phyloP scores from a whole-genome alignment of 2,888 invertebrate genomes.

The Lottia scabra region DNA sequence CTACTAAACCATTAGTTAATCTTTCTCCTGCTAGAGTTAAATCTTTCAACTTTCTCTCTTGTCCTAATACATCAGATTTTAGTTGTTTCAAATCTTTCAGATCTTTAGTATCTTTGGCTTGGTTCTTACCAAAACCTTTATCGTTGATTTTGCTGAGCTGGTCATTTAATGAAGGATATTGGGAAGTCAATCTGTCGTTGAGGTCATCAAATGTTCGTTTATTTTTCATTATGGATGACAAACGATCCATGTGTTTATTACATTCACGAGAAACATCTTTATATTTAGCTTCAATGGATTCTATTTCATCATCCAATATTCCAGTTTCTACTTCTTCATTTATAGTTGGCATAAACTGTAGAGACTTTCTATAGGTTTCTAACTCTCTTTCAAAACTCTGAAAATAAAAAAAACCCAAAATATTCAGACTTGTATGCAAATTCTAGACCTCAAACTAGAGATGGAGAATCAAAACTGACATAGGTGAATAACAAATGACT shows the following conservation, averaged over 20 bases:
- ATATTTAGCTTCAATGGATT: constrained; percentile 57
- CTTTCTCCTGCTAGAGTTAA: constrained; percentile 78
- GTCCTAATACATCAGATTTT: constrained; percentile 61
- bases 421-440: background rate
- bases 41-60: constrained; percentile 60
- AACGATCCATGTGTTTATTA: constrained; percentile 52
- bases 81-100: constrained; percentile 51
- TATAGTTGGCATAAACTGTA: constrained; percentile 58
- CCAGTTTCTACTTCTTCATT: constrained; percentile 52
- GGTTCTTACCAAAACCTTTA: constrained; percentile 45
- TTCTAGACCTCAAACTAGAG: no score
- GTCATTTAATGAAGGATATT: constrained; percentile 54
- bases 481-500: no score
- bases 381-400: constrained; percentile 60
- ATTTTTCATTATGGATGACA: constrained; percentile 51
- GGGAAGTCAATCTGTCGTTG: constrained; percentile 44
- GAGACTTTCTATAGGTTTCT: constrained; percentile 54
- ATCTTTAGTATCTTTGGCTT: constrained; percentile 45
- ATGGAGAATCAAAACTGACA: no score
- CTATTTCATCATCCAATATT: constrained; percentile 58
- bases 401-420: no score
- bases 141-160: constrained; percentile 47
- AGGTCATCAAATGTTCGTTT: constrained; percentile 57
- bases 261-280: constrained; percentile 57
- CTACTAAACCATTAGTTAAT: constrained; percentile 85